These are phyloP conservation scores for Helarctos malayanus DNA, from an alignment of 2,797 vertebrate species.

Conservation along the genomic window DNA sequence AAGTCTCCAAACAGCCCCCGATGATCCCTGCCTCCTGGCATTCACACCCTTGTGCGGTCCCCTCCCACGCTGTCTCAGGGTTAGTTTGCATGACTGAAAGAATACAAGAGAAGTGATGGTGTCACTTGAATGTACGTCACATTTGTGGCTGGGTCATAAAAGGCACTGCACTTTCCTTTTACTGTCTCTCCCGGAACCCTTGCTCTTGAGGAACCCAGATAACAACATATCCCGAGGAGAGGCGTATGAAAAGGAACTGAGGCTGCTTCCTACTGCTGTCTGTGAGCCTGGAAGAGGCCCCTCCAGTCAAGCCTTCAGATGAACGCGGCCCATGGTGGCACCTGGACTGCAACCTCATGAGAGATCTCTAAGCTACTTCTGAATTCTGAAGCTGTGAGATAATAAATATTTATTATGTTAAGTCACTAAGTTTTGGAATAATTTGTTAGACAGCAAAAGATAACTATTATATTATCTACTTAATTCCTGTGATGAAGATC, in stretches of 20 bases:
- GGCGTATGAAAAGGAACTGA: not conserved
- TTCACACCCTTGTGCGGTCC: not conserved
- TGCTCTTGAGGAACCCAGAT: not conserved
- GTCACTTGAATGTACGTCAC: not conserved
- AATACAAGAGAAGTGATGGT: not conserved
- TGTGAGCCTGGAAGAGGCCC: not conserved
- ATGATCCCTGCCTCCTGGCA: not conserved
- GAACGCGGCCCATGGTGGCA: not conserved
- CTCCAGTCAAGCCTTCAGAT: not conserved
- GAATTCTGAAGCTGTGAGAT: not conserved
- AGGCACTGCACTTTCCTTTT: not conserved
- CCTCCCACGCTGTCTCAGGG: not conserved
- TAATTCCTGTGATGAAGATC: constrained; percentile 8
- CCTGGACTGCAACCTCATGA: not conserved
- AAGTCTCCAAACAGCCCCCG: not conserved
- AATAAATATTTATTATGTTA: not conserved
- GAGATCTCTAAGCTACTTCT: not conserved
- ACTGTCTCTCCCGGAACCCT: not conserved
- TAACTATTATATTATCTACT: not conserved
- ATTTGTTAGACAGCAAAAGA: not conserved
- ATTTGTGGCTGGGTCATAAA: not conserved
- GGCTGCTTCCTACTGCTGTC: not conserved
- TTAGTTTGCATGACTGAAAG: not conserved
- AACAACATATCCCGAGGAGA: not conserved
- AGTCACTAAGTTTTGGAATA: not conserved